phyloP scores from a whole-genome alignment of 1,140 invertebrate genomes.

The Drosophila subobscura region DNA sequence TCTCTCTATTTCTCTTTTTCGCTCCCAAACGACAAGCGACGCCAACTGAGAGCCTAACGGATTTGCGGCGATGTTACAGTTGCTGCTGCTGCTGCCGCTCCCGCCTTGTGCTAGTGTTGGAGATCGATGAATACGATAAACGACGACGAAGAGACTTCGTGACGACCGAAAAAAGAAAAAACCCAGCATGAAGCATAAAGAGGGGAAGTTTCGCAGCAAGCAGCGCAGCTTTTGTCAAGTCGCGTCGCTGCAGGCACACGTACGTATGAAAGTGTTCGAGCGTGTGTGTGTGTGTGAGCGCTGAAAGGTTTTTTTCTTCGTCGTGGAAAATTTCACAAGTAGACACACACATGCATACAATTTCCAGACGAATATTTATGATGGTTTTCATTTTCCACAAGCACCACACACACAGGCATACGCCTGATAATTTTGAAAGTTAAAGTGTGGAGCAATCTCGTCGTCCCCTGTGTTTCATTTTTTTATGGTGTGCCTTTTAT shows the following conservation, averaged over 20 bases:
- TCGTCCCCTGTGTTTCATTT: constrained; percentile 34
- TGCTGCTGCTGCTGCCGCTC: constrained; percentile 41
- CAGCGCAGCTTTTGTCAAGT: constrained; percentile 10
- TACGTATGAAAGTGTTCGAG: constrained; percentile 8
- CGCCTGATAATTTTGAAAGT: constrained; percentile 76
- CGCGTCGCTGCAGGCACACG: constrained; percentile 45
- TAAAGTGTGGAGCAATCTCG: constrained; percentile 74
- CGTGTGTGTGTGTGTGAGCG: constrained; percentile 35
- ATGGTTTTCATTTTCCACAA: constrained; percentile 51
- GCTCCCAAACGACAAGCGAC: constrained; percentile 28
- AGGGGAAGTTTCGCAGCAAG: constrained; percentile 73
- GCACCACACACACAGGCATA: constrained; percentile 22
- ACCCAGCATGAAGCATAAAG: constrained; percentile 72
- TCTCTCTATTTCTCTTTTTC: constrained; percentile 12
- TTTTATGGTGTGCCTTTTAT: constrained; percentile 64
- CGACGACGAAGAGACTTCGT: constrained; percentile 75
- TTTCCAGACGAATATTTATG: constrained; percentile 42
- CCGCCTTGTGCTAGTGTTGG: constrained; percentile 53
- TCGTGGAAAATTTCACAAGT: constrained; percentile 79
- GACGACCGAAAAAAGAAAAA: constrained; percentile 47
- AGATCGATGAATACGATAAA: constrained; percentile 82
- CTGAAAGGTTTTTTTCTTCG: constrained; percentile 59
- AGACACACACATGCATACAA: constrained; percentile 24
- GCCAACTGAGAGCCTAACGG: constrained; percentile 51
- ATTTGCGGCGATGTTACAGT: constrained; percentile 65